Base-by-base conservation (phyloP, 2,888 invertebrate species). In the Caenorhabditis sulstoni region DNA sequence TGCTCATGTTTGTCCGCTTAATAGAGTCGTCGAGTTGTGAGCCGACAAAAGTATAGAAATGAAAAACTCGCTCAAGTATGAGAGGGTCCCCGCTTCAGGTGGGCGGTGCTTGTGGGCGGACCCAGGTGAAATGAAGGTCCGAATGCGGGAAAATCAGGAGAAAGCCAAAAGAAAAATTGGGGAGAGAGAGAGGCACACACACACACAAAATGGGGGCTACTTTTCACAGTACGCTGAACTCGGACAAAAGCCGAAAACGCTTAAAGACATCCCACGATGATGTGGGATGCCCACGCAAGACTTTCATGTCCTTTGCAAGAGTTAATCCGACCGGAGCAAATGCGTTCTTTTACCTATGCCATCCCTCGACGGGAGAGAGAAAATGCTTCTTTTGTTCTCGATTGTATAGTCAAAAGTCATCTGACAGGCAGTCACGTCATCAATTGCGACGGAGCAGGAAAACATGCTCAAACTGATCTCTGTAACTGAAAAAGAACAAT, bases 271-370 rank as follows among this genome's bases (percentile, higher is more conserved):
- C n/a, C 39, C 45, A 52, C 23, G 59, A 70, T 37, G 64, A 64
- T 64, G 71, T 37, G 44, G 71, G 44, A 16, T 37, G 73, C 73
- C 73, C 73, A 73, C 73, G 73, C 73, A 73, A 57, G 58, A 64
- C 50, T 64, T 29, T 71, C 35, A 50, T 64, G 73, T 64, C 64
- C 64, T 64, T 64, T 64, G 73, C 73, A 73, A 64, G 23, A 45
- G 73, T 73, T 64, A 73, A 73, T 73, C 55, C 73, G 41, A 73
- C 73, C 73, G 61, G 52, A 64, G 64, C 64, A 73, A 73, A 73
- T 64, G 47, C 29, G 64, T 73, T 73, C 73, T 58, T 39, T 18
- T 64, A 57, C 64, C 64, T 58, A 50, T 57, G 4, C 29, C 29
- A 5, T 7, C 29, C 4, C 39, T 55, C n/a, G n/a, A n/a, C n/a